Percentiles rank a stretch among this genome's conserved stretches.
phyloP scores from a whole-genome alignment of 2,797 vertebrate species.

The Acipenser transmontanus region DNA sequence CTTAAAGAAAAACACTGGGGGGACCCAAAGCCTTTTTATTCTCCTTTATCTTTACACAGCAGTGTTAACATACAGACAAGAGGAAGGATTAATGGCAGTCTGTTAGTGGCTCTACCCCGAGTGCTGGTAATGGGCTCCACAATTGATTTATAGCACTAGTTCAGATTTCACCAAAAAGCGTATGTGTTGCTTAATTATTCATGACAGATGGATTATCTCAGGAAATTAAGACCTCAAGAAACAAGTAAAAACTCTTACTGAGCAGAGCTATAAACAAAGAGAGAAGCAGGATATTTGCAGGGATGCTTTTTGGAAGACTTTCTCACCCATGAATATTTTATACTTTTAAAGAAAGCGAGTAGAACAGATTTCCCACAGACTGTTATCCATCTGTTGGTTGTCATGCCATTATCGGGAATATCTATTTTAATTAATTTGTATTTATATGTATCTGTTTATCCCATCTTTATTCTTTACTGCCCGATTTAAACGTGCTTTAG shows the following conservation, averaged over 20 bases:
- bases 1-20: too few relatives aligned
- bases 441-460: neutral
- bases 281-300: constrained; percentile 24
- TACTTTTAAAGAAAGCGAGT: constrained; percentile 23
- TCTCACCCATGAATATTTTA: constrained; percentile 6
- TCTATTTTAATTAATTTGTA: neutral
- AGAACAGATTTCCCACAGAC: constrained; percentile 24
- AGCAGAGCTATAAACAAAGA: constrained; percentile 41
- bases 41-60: neutral
- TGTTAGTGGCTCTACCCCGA: constrained; percentile 23
- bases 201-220: constrained; percentile 57
- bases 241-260: constrained; percentile 48
- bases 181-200: constrained; percentile 59
- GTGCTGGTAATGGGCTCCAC: constrained; percentile 37
- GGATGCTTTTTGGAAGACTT: constrained; percentile 8
- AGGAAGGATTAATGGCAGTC: neutral
- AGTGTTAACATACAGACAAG: neutral
- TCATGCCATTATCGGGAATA: constrained; percentile 3
- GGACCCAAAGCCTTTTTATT: too few relatives aligned
- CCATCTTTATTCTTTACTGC: neutral
- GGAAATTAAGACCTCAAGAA: constrained; percentile 52
- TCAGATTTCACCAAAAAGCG: constrained; percentile 47
- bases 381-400: constrained; percentile 25
- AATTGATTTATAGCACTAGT: constrained; percentile 51
- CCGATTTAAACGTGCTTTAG: neutral